Conservation (phyloP, 1,140 invertebrate genomes). For the Bombus impatiens region DNA sequence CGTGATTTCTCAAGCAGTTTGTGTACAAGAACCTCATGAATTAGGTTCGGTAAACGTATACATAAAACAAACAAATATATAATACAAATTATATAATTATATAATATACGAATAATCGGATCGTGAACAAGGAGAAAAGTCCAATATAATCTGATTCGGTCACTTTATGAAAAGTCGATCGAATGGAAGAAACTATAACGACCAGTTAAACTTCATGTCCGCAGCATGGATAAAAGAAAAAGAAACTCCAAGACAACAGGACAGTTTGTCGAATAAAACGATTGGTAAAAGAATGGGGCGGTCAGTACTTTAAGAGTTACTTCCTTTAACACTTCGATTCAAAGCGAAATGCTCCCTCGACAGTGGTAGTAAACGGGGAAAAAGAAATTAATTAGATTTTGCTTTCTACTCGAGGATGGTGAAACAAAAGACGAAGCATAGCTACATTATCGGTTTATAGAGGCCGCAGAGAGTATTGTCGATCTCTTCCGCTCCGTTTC, state of each 20-base stretch:
- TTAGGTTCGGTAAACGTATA: too few species aligned
- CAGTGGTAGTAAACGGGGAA: background rate
- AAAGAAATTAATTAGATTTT: slow-evolving; percentile 44
- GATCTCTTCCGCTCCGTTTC: background rate
- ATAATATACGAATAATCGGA: background rate
- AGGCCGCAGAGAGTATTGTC: background rate
- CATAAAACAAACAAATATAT: too few species aligned
- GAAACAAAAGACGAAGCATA: background rate
- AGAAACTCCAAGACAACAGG: background rate
- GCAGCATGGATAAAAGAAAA: background rate
- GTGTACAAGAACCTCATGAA: too few species aligned
- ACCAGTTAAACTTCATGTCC: slow-evolving; percentile 13
- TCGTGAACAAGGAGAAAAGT: background rate
- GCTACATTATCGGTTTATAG: slow-evolving; percentile 32
- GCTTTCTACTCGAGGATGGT: background rate
- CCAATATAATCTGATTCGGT: background rate
- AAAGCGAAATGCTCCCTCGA: slow-evolving; percentile 15
- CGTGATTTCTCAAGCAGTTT: too few species aligned
- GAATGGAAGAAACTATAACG: background rate
- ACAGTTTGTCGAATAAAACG: slow-evolving; percentile 6
- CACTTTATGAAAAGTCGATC: background rate
- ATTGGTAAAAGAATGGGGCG: background rate
- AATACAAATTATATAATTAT: too few species aligned
- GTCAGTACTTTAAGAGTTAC: background rate
- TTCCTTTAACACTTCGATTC: slow-evolving; percentile 24